These are phyloP conservation scores for Ophion ellenae DNA, from an alignment of 2,888 invertebrate genomes.

Conservation along the genomic window DNA sequence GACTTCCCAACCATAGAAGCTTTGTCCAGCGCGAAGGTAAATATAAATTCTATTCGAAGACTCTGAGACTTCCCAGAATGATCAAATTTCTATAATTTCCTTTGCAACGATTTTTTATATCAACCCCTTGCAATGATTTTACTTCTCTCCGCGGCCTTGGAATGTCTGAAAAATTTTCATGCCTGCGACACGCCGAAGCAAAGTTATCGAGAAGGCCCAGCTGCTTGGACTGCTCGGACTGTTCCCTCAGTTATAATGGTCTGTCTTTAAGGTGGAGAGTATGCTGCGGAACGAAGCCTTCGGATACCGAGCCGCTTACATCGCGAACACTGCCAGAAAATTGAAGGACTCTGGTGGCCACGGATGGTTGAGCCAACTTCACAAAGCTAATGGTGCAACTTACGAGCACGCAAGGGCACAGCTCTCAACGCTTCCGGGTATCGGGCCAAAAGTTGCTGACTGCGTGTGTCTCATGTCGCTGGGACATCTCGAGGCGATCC, in stretches of 20 bases:
- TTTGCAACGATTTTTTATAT: not conserved
- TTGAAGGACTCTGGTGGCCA: slow-evolving; percentile 89
- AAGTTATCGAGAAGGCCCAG: too few relatives aligned
- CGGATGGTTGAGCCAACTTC: slow-evolving; percentile 89
- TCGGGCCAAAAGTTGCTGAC: slow-evolving; percentile 99
- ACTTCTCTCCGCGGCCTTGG: not conserved
- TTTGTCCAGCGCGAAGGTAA: slow-evolving; percentile 66
- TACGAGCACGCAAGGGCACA: slow-evolving; percentile 90
- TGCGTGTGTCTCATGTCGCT: slow-evolving; percentile 99
- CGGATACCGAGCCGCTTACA: slow-evolving; percentile 95
- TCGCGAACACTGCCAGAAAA: slow-evolving; percentile 89
- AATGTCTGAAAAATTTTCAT: too few relatives aligned
- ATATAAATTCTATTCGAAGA: not conserved
- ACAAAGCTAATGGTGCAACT: slow-evolving; percentile 85
- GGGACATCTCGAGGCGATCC: slow-evolving; percentile 93
- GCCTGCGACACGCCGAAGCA: too few relatives aligned
- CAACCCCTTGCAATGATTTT: not conserved
- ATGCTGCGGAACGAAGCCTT: slow-evolving; percentile 90
- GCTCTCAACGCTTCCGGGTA: slow-evolving; percentile 92
- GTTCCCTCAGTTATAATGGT: not conserved
- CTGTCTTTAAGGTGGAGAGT: slow-evolving; percentile 86
- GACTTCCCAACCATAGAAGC: slow-evolving; percentile 92
- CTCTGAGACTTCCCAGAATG: not conserved
- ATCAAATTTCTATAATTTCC: not conserved
- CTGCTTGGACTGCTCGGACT: not conserved